A percentile compares a stretch with the other conserved stretches of the same genome.
Conservation (phyloP, 2,113 vertebrate genomes). For the Rhizomys pruinosus region DNA sequence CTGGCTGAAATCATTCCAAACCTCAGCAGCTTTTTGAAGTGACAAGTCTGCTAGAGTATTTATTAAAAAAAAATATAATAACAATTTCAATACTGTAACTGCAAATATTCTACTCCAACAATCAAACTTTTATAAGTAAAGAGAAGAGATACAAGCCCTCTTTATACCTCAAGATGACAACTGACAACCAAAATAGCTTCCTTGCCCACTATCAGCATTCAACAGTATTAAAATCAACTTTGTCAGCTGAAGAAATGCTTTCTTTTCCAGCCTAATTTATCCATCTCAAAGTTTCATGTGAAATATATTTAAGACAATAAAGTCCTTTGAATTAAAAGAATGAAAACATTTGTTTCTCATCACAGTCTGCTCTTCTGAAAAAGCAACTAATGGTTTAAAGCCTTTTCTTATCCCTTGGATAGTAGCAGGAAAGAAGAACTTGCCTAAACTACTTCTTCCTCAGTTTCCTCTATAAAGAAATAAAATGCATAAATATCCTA, state of each 20-base stretch:
- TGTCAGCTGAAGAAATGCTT: slow-evolving; percentile 1
- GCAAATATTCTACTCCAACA: slow-evolving; percentile 68
- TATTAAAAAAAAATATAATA: slow-evolving; percentile 68
- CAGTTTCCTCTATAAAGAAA: slow-evolving; percentile 13
- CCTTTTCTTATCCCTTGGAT: background rate
- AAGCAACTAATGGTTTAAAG: background rate
- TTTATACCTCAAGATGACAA: slow-evolving; percentile 2
- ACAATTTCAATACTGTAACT: slow-evolving; percentile 63
- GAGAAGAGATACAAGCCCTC: background rate
- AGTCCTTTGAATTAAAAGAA: slow-evolving; percentile 50
- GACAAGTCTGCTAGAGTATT: slow-evolving; percentile 62
- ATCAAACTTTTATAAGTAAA: slow-evolving; percentile 67
- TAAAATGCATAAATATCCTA: background rate
- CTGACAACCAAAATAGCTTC: slow-evolving; percentile 12
- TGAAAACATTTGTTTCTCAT: slow-evolving; percentile 31
- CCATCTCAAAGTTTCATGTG: slow-evolving; percentile 19
- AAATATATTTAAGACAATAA: slow-evolving; percentile 24
- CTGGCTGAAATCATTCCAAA: slow-evolving; percentile 63
- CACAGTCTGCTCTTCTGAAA: slow-evolving; percentile 19
- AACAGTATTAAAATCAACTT: slow-evolving; percentile 47
- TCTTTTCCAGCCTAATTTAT: slow-evolving; percentile 31
- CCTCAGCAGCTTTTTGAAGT: slow-evolving; percentile 57
- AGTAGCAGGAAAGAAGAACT: slow-evolving; percentile 2
- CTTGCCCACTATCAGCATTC: background rate
- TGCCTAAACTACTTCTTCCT: slow-evolving; percentile 23